Percentiles rank a stretch among this genome's conserved stretches.
These are phyloP conservation scores for Camponotus fellah DNA, from an alignment of 2,888 invertebrate genomes.

Conservation along the genomic window DNA sequence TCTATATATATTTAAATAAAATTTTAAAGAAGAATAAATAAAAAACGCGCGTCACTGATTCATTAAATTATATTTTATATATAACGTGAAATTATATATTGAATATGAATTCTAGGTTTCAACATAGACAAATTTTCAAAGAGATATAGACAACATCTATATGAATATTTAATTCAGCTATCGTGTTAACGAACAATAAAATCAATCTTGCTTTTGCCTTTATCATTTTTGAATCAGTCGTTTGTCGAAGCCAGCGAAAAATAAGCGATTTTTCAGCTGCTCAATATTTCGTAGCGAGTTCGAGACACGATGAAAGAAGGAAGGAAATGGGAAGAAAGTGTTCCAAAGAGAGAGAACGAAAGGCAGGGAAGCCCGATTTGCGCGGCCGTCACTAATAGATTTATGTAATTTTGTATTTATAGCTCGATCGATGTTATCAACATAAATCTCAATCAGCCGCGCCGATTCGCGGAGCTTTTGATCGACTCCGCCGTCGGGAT, in stretches of 20 bases:
- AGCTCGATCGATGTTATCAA: conserved; percentile 65
- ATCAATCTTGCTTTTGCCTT: conserved; percentile 5
- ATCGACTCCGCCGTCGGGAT: conserved; percentile 62
- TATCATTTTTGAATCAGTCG: background rate
- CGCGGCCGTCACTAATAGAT: conserved; percentile 62
- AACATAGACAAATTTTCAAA: background rate
- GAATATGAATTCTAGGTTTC: background rate
- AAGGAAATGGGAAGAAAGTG: background rate
- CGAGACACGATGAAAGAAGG: background rate
- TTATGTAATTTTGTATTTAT: conserved; percentile 68
- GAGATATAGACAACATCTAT: background rate
- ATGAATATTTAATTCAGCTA: background rate
- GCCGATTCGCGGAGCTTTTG: conserved; percentile 64
- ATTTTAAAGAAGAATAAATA: background rate
- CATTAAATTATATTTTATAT: conserved; percentile 7
- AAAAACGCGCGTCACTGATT: background rate
- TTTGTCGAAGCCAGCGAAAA: background rate
- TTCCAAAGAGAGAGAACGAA: background rate
- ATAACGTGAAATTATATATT: background rate
- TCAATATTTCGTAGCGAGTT: background rate
- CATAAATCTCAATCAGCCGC: conserved; percentile 76
- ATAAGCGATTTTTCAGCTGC: background rate
- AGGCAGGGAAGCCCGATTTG: background rate
- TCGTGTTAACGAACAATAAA: background rate
- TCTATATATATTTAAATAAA: background rate